Evolutionary conservation across 1,140 invertebrate species (phyloP).

Genomic region (Psilanteris sp.): DNA sequence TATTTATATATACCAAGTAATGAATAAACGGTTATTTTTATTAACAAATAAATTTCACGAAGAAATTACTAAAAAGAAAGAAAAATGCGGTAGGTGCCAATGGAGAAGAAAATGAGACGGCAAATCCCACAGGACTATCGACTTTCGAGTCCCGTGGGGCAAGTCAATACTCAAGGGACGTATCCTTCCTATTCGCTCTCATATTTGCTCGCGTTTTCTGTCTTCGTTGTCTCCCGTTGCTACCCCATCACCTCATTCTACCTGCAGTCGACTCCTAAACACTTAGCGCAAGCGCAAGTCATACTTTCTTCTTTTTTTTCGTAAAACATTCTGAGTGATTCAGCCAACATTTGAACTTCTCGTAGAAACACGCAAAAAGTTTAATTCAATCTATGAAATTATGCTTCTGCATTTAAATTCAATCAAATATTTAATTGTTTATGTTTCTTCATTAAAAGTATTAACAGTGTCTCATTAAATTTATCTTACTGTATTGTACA

Average conservation of each 20-base stretch:
- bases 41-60: constrained; percentile 17
- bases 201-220: constrained; percentile 29
- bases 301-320: constrained; percentile 49
- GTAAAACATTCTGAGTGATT: constrained; percentile 31
- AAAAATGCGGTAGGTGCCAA: constrained; percentile 37
- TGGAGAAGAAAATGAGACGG: constrained; percentile 56
- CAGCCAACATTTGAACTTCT: constrained; percentile 14
- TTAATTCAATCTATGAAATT: constrained; percentile 2
- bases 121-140: constrained; percentile 79
- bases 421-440: no score
- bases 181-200: constrained; percentile 53
- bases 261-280: constrained; percentile 73
- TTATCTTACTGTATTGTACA: no score
- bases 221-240: constrained; percentile 60
- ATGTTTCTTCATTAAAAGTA: no score
- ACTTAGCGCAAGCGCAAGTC: constrained; percentile 74
- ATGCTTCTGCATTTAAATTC: no score
- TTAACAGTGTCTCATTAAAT: no score
- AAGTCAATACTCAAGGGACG: constrained; percentile 79
- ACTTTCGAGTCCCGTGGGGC: constrained; percentile 79
- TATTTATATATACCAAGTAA: no score
- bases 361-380: neutral
- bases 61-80: constrained; percentile 19
- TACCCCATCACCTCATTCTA: constrained; percentile 71
- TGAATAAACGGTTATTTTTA: no score